Base-by-base conservation (phyloP, 1,140 invertebrate genomes). In the Drosophila parabipectinata region DNA sequence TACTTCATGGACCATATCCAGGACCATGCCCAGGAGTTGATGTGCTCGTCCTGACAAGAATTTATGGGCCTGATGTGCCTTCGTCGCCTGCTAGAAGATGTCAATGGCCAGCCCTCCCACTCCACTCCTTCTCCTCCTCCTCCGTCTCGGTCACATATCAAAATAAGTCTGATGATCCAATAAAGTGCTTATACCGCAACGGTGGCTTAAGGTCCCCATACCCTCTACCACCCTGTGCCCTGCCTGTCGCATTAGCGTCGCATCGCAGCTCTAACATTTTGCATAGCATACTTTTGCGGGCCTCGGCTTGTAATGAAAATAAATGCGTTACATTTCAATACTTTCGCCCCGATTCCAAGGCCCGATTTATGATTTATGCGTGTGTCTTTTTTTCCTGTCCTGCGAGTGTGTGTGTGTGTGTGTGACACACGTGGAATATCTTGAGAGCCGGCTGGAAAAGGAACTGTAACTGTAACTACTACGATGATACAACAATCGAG, bases 241-340 rank as follows among this genome's bases (percentile, higher is more conserved):
- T 18, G 3, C 34, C 69, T 73, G 71, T 73, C 51, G 61, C 64
- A 71, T 71, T 71, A 71, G 63, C 66, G 52, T 45, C 56, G 48
- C 55, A 55, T 52, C 66, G 62, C 58, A 44, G 21, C 21, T 10
- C 51, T 68, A 34, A 18, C 45, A 56, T 84, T 83, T 80, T 84
- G 63, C 76, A 79, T 84, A 84, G 80, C 80, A 84, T 84, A 77
- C 77, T 87, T 82, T 66, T 68, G 74, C 48, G 82, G 82, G 73
- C 77, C 44, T 18, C 1, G 41, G 51, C 62, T 53, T 79, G 72
- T 79, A 87, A 88, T 88, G 83, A 88, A 88, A 88, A 88, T 83
- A 88, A 88, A 88, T 88, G 83, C 83, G 83, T 88, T 88, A 88
- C 83, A 88, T 88, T 88, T 88, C 83, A 88, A 88, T 88, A 88